Conservation (phyloP, 30 jellyfish, hydroid and myxozoan genomes). For the Hydractinia symbiolongicarpus region DNA sequence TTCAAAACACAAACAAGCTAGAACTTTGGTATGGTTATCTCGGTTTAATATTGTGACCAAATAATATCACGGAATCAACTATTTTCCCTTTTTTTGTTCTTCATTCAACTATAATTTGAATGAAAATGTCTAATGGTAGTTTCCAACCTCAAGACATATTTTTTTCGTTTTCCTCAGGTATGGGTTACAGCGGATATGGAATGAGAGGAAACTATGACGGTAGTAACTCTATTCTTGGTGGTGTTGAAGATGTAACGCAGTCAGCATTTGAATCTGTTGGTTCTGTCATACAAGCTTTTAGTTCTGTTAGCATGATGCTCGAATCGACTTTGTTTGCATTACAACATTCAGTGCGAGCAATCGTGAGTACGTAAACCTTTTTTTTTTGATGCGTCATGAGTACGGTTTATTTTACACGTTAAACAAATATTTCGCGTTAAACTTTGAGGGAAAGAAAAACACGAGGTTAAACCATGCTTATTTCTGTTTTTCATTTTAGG, state of each 20-base stretch:
- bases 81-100: too few relatives aligned
- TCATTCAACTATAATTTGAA: too few relatives aligned
- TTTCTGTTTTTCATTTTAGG: constrained; percentile 27
- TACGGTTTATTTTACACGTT: neutral
- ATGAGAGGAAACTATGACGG: constrained; percentile 24
- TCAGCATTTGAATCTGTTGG: constrained; percentile 65
- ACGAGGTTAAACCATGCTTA: neutral
- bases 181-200: constrained; percentile 27
- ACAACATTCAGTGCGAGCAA: constrained; percentile 78
- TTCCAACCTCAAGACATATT: too few relatives aligned
- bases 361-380: constrained; percentile 22
- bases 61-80: too few relatives aligned
- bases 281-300: constrained; percentile 82
- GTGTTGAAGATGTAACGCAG: constrained; percentile 29
- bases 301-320: constrained; percentile 72
- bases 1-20: too few relatives aligned
- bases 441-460: neutral
- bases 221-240: constrained; percentile 8
- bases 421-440: neutral
- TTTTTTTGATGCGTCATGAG: neutral
- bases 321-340: constrained; percentile 89
- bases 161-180: neutral
- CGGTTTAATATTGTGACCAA: too few relatives aligned
- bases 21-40: too few relatives aligned
- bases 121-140: too few relatives aligned